Base-by-base conservation (phyloP, 1,140 invertebrate genomes). In the Drosophila parabipectinata region DNA sequence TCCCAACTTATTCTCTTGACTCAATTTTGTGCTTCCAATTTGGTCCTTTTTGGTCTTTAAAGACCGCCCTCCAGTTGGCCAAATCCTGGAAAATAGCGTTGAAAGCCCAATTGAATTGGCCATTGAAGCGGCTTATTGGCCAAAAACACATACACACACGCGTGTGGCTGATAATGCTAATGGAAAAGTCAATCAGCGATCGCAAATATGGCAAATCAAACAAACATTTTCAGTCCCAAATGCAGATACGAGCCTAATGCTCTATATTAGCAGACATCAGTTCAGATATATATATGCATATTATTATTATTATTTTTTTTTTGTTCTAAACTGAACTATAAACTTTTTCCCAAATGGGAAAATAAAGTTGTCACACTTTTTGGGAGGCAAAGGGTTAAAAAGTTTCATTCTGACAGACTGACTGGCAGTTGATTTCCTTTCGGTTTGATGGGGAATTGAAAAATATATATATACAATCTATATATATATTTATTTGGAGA, bases 341-440 rank as follows among this genome's bases (percentile, higher is more conserved):
- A 26, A 28, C 34, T 12, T 37, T 21, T 50, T 7, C 7, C 37
- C 14, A 26, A 30, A 1, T n/a, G 50, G 14, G 24, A 50, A 44
- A 72, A 72, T 71, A n/a, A 48, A 72, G 55, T 48, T 59, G 37
- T n/a, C 57, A 30, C 34, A 28, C n/a, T 30, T 26, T 10, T 24
- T n/a, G 32, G 8, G 9, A 10, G 41, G 8, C 6, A 28, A 18
- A 28, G 34, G 51, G 55, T 37, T 26, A 18, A 34, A n/a, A 15
- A 21, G 14, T n/a, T 59, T 51, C 66, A 66, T 56, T 57, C 37
- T 73, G 69, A 74, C 72, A 74, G 72, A 26, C 69, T 62, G 71
- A 74, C 59, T 74, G 72, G 71, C 60, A 74, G 72, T 66, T 74
- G 72, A 74, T 51, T 74, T 58, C 5, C 26, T 47, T 37, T 37